Evolutionary conservation across 2,888 invertebrate genomes (phyloP), one percentile per base, ranked within the genome.

Genomic region (Pammene fasciana): DNA sequence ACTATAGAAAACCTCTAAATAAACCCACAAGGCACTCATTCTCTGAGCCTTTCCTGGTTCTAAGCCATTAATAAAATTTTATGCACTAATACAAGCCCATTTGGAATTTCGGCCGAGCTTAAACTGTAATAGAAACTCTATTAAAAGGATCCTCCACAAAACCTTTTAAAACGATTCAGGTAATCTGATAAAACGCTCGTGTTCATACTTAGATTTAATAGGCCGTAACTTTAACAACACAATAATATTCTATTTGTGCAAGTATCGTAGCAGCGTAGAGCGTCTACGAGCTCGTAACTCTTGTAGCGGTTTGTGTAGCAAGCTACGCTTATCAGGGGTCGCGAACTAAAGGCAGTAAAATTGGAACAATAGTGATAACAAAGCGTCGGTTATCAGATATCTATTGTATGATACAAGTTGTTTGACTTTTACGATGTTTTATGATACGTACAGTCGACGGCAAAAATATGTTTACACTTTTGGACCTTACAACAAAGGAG

Each of bases 61-160:
- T 26, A 9, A 60, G 10, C 5, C 46, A 61, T 61, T 50, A 38
- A 18, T 61, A 38, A 18, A 41, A 50, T 18, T 50, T 61, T 50
- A 61, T 50, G 7, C 38, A 38, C 50, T 13, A 48, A 61, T 38
- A 38, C 38, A 13, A 9, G 18, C 41, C 46, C 61, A 61, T 50
- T 48, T 13, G 13, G 11, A 36, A 61, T 14, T 48, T 38, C 5
- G 61, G 38, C 38, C 13, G 7, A 62, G 61, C 50, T 50, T 50
- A 62, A 52, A 62, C 38, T 52, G 62, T 62, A 62, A 50, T 62
- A 62, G 62, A 52, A 62, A 52, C 62, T 41, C 62, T 41, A 62
- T 61, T 62, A 52, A 62, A 52, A 62, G 41, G 50, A 62, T 41
- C n/a, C 59, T 34, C 45, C 38, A 52, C 50, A 52, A 61, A 52